Conservation (phyloP, 2,888 invertebrate species). For the Thymelicus acteon region DNA sequence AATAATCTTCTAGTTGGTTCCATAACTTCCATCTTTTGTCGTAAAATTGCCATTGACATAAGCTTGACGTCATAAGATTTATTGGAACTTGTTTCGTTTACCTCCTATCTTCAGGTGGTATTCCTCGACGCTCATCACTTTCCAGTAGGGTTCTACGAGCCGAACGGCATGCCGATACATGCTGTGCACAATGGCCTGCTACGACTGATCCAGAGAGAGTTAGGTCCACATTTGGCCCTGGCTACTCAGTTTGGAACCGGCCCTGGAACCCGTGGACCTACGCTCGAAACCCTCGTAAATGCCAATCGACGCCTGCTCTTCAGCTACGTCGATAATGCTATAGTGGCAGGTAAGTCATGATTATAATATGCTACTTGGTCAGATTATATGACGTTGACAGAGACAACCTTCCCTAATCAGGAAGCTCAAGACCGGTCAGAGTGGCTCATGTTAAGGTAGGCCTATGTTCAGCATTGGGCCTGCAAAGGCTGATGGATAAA, state of each 20-base stretch:
- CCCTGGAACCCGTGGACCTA: conserved; percentile 71
- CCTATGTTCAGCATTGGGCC: too few relatives aligned
- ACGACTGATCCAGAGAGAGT: conserved; percentile 81
- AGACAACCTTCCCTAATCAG: too few relatives aligned
- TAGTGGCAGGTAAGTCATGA: conserved; percentile 65
- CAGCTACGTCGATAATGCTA: conserved; percentile 81
- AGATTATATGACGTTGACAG: too few relatives aligned
- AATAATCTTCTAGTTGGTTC: too few relatives aligned
- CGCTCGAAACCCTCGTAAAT: conserved; percentile 74
- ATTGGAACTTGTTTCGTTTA: neutral
- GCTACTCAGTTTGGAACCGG: conserved; percentile 71
- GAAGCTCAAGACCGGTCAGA: too few relatives aligned
- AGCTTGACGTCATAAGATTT: too few relatives aligned
- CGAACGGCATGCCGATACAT: conserved; percentile 71
- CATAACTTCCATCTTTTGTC: too few relatives aligned
- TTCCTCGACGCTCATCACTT: conserved; percentile 94
- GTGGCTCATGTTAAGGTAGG: too few relatives aligned
- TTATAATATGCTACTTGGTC: too few relatives aligned
- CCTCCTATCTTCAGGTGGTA: conserved; percentile 78
- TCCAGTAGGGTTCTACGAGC: conserved; percentile 86
- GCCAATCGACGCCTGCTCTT: conserved; percentile 80
- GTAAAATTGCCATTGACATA: too few relatives aligned
- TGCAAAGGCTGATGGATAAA: too few relatives aligned
- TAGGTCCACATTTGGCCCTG: conserved; percentile 82
- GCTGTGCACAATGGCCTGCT: conserved; percentile 82